Evolutionary conservation across 2,888 invertebrate species (phyloP).

Genomic region (Drosophila meridionalis): DNA sequence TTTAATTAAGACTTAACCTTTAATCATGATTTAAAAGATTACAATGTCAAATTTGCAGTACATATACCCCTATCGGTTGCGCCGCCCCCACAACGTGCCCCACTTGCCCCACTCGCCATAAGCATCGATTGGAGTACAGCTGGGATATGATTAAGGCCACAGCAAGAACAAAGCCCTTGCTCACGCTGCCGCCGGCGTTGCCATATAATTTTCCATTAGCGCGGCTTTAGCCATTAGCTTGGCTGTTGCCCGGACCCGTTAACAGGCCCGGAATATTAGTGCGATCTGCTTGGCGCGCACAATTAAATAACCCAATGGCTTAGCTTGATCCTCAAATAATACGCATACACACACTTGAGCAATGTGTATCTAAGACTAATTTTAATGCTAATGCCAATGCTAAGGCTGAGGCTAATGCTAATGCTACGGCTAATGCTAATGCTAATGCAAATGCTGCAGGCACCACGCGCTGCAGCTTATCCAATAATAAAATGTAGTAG

Average conservation of each 20-base stretch:
- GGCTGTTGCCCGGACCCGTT: not conserved
- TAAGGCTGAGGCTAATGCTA: constrained; percentile 19
- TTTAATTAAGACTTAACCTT: constrained; percentile 74
- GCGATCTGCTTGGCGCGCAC: not conserved
- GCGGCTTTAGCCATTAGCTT: constrained; percentile 31
- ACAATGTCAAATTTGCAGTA: constrained; percentile 55
- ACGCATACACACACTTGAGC: not conserved
- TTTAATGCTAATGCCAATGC: not conserved
- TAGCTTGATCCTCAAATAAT: not conserved
- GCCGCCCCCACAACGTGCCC: not conserved
- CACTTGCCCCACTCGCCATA: constrained; percentile 3
- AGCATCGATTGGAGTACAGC: constrained; percentile 40
- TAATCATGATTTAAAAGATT: constrained; percentile 75
- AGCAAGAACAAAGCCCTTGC: constrained; percentile 13
- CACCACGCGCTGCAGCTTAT: not conserved
- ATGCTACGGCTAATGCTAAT: constrained; percentile 5
- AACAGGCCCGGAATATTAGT: not conserved
- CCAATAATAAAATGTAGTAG: not conserved
- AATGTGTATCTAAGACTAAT: constrained; percentile 7
- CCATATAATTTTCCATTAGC: constrained; percentile 57
- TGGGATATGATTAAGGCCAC: constrained; percentile 52
- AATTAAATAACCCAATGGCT: constrained; percentile 7
- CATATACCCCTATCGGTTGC: not conserved
- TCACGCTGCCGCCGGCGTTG: constrained; percentile 22
- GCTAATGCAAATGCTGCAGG: not conserved